Evolutionary conservation across 2,797 vertebrate genomes (phyloP), one percentile per base, ranked within the genome.

Genomic region (Argentina silus): DNA sequence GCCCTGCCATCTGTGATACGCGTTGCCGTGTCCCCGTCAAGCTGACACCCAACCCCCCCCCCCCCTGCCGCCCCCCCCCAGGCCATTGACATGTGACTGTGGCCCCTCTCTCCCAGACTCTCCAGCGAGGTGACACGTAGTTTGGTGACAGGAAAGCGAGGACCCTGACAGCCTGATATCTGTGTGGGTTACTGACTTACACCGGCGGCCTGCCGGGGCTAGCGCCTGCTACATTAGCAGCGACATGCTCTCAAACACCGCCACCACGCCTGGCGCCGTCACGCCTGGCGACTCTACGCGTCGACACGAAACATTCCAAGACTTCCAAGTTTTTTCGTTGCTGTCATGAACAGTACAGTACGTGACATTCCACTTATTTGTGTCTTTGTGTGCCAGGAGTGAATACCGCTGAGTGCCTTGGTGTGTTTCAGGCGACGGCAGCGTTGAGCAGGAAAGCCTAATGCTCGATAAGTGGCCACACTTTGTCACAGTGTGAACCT

Each of bases 101-200:
- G 36, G 23, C 59, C 59, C 27, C 21, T 61, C 12, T 42, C 23
- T 27, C 14, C 12, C 10, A 14, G 17, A 14, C 15, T 27, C 36
- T 27, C 21, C 59, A 61, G 59, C 36, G 59, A 36, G 12, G 21
- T 61, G 59, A 42, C 59, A 61, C 36, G 10, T 1, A 12, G 21
- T 2, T 61, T 14, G 21, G 7, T 42, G 59, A 61, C 59, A 27
- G 14, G 23, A 4, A 36, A 61, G 59, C 23, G 8, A 27, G 23
- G 59, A 36, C 27, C 27, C 27, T 36, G 27, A 36, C 27, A 36
- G 23, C 59, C 59, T 61, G 59, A 61, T 27, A 61, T 27, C 23
- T 42, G 36, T 61, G 59, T 61, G 2, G 59, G 27, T 36, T 61
- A 61, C 59, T 61, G 59, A 61, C 59, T 61, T 27, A 42, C 11